Percentiles rank a stretch among this genome's conserved stretches.
phyloP scores from a whole-genome alignment of 2,888 invertebrate species.

The Volucella bombylans region DNA sequence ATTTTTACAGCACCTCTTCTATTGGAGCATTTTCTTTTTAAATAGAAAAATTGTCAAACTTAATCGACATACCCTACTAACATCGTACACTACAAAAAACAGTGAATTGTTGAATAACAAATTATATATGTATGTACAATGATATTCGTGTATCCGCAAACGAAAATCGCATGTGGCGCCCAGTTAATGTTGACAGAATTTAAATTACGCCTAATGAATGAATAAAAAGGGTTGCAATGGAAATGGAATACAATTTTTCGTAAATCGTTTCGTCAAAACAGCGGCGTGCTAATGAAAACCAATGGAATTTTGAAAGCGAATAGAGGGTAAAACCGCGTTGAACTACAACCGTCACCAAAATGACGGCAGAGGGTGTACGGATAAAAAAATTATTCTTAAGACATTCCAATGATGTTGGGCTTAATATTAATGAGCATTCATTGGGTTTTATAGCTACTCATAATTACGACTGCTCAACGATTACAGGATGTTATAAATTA shows the following conservation, averaged over 20 bases:
- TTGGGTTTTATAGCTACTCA: constrained; percentile 16
- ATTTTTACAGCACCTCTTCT: no score
- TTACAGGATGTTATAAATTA: constrained; percentile 3
- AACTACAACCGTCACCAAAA: constrained; percentile 41
- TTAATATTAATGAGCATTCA: constrained; percentile 38
- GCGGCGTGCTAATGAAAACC: constrained; percentile 54
- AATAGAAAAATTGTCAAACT: no score
- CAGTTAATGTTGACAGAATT: constrained; percentile 71
- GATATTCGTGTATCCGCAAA: background rate
- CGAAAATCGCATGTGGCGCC: constrained; percentile 71
- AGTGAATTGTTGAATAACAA: background rate
- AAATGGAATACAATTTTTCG: constrained; percentile 29
- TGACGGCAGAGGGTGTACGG: background rate
- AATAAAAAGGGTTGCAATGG: constrained; percentile 47
- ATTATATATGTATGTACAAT: background rate
- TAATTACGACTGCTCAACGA: constrained; percentile 27
- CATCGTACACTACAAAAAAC: background rate
- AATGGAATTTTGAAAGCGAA: constrained; percentile 41
- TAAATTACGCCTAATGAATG: constrained; percentile 69
- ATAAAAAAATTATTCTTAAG: constrained; percentile 12
- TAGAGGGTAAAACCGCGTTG: constrained; percentile 51
- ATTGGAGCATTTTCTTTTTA: no score
- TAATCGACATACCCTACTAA: no score
- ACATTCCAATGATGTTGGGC: constrained; percentile 22
- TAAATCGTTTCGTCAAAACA: constrained; percentile 43